Base-by-base conservation (phyloP, 2,113 vertebrate genomes). In the Panthera leo region DNA sequence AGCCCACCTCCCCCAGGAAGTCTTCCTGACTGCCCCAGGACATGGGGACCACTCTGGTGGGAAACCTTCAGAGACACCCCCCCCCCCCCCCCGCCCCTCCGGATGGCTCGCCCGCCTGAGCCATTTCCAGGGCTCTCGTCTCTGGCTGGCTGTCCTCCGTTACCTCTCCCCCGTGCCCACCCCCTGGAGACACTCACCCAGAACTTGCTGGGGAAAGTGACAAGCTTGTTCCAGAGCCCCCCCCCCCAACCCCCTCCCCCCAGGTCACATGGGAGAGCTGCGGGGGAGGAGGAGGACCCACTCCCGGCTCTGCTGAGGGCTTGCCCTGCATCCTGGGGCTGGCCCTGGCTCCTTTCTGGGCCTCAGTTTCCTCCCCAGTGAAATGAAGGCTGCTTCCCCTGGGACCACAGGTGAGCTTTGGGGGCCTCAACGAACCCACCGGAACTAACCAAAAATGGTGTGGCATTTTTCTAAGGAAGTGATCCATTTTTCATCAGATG, bases 131-230 rank as follows among this genome's bases (percentile, higher is more conserved):
- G 19, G 82, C 15, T 63, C 63, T 7, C 23, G 4, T 21, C 48
- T 36, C 29, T 15, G 51, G 27, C 53, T 67, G 19, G 23, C 65
- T 83, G 29, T 39, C 36, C 23, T 67, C 42, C 27, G 7, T n/a
- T 14, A 6, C n/a, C 21, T 70, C 79, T 45, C 42, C 15, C 48
- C 34, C 0, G 2, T 0, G 4, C 27, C 13, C 14, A 18, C 2
- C 13, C 2, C n/a, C 7, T 27, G 13, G 14, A 83, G 89, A 78
- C 36, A 42, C 73, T 61, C 45, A 65, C 25, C 67, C 42, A 48
- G 63, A 68, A 45, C 79, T 70, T 18, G 6, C 9, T 14, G 29
- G 86, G 31, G 18, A 71, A 85, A 8, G n/a, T 71, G 27, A 3
- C 48, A 53, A 85, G 82, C 71, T 80, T 61, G 7, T 55, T 84